Percentiles rank a stretch among this genome's conserved stretches.
These are phyloP conservation scores for Pseudoatta argentina DNA, from an alignment of 1,140 invertebrate species.

Conservation along the genomic window DNA sequence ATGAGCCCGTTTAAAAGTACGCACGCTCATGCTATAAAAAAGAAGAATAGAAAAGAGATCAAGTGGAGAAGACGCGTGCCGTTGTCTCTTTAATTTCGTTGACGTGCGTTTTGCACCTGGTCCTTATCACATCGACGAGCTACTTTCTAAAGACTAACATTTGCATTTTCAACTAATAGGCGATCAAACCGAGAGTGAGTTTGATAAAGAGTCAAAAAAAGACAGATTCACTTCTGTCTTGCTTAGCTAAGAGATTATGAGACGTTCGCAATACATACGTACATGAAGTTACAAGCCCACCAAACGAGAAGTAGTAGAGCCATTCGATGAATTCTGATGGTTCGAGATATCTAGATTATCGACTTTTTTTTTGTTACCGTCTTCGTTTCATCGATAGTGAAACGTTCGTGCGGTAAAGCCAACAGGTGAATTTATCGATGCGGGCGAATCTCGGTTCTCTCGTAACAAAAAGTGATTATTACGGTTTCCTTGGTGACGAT, in stretches of 20 bases:
- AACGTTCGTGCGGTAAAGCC: background rate
- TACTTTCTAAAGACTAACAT: constrained; percentile 9
- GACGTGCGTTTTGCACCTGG: constrained; percentile 69
- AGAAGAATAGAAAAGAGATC: constrained; percentile 15
- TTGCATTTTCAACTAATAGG: constrained; percentile 35
- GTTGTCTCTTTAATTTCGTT: constrained; percentile 65
- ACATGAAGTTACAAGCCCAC: constrained; percentile 1
- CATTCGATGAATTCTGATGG: background rate
- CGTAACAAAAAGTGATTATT: background rate
- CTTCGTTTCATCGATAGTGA: constrained; percentile 15
- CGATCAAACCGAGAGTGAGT: constrained; percentile 14
- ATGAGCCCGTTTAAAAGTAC: constrained; percentile 1
- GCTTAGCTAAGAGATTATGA: background rate
- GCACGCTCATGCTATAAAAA: background rate
- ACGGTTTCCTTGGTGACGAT: background rate
- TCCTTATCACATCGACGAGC: constrained; percentile 35
- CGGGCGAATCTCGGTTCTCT: background rate
- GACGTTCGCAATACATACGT: background rate
- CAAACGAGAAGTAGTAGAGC: background rate
- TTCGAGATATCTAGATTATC: constrained; percentile 21
- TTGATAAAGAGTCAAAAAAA: constrained; percentile 7
- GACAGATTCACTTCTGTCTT: background rate
- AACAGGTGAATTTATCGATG: constrained; percentile 27
- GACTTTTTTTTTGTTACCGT: background rate
- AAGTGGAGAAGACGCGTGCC: constrained; percentile 13